Conservation (phyloP, 1,140 invertebrate genomes). For the Pseudomyrmex dendroicus region DNA sequence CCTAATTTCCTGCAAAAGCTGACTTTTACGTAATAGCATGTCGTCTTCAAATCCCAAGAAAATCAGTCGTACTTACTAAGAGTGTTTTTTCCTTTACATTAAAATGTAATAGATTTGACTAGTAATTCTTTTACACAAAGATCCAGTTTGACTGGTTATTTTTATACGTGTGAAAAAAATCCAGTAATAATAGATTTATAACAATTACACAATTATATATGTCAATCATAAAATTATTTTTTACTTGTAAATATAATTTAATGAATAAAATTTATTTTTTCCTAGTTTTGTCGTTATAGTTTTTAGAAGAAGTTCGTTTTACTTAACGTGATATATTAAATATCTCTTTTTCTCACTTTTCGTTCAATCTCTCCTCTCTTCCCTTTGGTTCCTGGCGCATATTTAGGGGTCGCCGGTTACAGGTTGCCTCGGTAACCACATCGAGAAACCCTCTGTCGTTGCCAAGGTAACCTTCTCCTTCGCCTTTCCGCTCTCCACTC, state of each 20-base stretch:
- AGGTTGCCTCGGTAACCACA: constrained; percentile 81
- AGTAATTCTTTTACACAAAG: no score
- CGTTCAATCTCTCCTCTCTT: constrained; percentile 37
- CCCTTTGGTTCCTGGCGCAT: constrained; percentile 68
- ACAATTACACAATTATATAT: no score
- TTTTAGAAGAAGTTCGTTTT: constrained; percentile 22
- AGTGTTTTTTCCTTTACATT: no score
- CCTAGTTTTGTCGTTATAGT: constrained; percentile 7
- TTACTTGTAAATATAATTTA: no score
- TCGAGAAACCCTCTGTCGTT: constrained; percentile 77
- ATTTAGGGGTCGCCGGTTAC: constrained; percentile 71
- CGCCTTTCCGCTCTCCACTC: constrained; percentile 59
- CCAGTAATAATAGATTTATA: no score
- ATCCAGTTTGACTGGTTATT: no score
- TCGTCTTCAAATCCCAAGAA: constrained; percentile 12
- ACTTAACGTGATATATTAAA: constrained; percentile 57
- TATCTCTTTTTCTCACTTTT: constrained; percentile 61
- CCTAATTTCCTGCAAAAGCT: constrained; percentile 51
- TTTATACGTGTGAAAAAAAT: no score
- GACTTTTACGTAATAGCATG: constrained; percentile 52
- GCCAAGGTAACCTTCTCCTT: constrained; percentile 79
- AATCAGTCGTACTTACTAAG: constrained; percentile 11
- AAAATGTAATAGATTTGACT: no score
- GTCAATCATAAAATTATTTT: no score
- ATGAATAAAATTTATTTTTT: no score